phyloP scores from a whole-genome alignment of 2,888 invertebrate species.

The Synanthedon tipuliformis region DNA sequence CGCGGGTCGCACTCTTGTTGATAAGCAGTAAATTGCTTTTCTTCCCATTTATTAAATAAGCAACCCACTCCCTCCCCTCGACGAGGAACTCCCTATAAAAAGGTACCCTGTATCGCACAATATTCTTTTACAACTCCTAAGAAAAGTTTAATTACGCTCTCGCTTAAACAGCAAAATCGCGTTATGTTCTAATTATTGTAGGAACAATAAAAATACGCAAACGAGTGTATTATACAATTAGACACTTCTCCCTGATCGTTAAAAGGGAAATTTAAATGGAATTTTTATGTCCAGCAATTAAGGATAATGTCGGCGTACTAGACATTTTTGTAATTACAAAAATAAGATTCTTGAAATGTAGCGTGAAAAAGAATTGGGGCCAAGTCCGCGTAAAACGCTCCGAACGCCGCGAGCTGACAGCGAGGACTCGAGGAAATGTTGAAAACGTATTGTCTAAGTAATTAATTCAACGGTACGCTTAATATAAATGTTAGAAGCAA shows the following conservation, averaged over 20 bases:
- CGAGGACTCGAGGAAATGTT: constrained; percentile 43
- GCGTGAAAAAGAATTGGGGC: constrained; percentile 69
- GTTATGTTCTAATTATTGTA: constrained; percentile 70
- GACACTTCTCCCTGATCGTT: constrained; percentile 68
- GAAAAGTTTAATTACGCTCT: constrained; percentile 60
- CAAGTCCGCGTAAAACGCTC: constrained; percentile 55
- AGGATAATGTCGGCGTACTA: constrained; percentile 69
- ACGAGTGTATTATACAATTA: constrained; percentile 72
- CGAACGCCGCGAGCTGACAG: constrained; percentile 41
- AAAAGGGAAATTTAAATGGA: constrained; percentile 72
- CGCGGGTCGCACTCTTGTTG: constrained; percentile 42
- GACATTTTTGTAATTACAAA: constrained; percentile 72
- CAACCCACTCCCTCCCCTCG: constrained; percentile 21
- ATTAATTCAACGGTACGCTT: constrained; percentile 2
- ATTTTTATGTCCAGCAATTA: constrained; percentile 72
- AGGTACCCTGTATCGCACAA: constrained; percentile 42
- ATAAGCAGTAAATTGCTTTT: constrained; percentile 67
- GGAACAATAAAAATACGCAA: constrained; percentile 69
- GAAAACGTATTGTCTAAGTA: constrained; percentile 26
- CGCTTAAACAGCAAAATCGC: constrained; percentile 52
- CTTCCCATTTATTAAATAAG: constrained; percentile 63
- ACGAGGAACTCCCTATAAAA: constrained; percentile 15
- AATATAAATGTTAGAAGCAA: not conserved
- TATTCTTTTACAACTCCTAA: constrained; percentile 51
- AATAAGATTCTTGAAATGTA: constrained; percentile 71